phyloP scores from a whole-genome alignment of 1,140 invertebrate genomes.

The Macrobrachium rosenbergii region DNA sequence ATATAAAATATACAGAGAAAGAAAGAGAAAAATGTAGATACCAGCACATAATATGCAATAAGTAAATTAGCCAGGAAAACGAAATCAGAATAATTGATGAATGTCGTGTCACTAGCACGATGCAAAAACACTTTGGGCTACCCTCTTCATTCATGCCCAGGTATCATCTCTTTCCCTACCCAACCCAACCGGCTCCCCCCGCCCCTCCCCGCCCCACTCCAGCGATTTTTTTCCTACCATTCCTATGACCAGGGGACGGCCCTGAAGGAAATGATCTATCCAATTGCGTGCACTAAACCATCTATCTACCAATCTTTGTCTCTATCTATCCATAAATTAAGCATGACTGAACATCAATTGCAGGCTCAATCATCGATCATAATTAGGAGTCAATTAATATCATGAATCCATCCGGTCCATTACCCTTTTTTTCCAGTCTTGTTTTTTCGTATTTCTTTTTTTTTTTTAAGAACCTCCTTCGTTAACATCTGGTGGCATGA shows the following conservation, averaged over 20 bases:
- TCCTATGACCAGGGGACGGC: no score
- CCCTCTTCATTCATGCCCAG: background rate
- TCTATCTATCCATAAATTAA: conserved; percentile 47
- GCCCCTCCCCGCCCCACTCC: no score
- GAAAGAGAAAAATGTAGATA: no score
- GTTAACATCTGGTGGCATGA: background rate
- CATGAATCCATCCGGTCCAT: conserved; percentile 30
- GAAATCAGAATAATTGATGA: background rate
- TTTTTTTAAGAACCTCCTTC: no score
- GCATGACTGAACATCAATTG: conserved; percentile 42
- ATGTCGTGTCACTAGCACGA: conserved; percentile 12
- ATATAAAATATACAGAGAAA: background rate
- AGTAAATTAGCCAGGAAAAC: background rate
- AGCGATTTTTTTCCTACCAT: no score
- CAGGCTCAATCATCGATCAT: conserved; percentile 33
- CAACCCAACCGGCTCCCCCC: background rate
- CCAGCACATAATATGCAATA: background rate
- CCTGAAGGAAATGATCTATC: no score
- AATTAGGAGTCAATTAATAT: conserved; percentile 57
- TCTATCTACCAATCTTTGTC: conserved; percentile 28
- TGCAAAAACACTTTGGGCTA: conserved; percentile 19
- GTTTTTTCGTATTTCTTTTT: no score
- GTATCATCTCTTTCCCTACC: background rate
- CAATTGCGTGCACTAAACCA: background rate
- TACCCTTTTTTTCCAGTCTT: conserved; percentile 17